Evolutionary conservation across 2,888 invertebrate species (phyloP).

Genomic region (Dynastes hyllus): DNA sequence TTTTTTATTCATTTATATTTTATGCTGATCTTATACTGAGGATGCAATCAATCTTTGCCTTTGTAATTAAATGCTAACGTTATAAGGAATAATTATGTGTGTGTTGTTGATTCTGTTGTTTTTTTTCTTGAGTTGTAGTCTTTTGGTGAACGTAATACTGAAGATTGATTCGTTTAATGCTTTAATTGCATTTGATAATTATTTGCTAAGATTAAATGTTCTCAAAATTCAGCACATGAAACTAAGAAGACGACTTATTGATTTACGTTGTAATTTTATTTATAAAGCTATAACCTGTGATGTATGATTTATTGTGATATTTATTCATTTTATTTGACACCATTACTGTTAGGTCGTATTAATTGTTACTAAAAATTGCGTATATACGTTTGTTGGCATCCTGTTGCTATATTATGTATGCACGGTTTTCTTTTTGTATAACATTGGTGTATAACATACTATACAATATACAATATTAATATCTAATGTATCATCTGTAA

Average conservation of each 20-base stretch:
- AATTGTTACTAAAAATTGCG: constrained; percentile 15
- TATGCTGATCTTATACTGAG: too few species aligned
- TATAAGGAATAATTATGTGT: too few species aligned
- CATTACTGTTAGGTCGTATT: constrained; percentile 23
- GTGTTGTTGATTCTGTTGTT: too few species aligned
- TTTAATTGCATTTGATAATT: too few species aligned
- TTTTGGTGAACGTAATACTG: too few species aligned
- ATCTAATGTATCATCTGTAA: constrained; percentile 53
- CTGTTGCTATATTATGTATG: constrained; percentile 25
- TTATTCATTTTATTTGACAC: constrained; percentile 28
- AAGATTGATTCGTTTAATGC: too few species aligned
- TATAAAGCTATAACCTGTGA: constrained; percentile 28
- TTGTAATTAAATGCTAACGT: too few species aligned
- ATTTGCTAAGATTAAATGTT: too few species aligned
- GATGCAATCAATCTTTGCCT: too few species aligned
- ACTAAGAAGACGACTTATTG: background rate
- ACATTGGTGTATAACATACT: constrained; percentile 28
- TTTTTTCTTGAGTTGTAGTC: too few species aligned
- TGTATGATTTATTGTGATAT: constrained; percentile 45
- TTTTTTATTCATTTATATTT: too few species aligned
- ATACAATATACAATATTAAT: constrained; percentile 31
- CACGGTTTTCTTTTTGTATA: background rate
- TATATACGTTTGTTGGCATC: constrained; percentile 31
- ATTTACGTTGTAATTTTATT: constrained; percentile 3
- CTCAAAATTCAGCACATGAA: background rate